Conservation (phyloP, 2,113 vertebrate species). For the Axis porcinus region DNA sequence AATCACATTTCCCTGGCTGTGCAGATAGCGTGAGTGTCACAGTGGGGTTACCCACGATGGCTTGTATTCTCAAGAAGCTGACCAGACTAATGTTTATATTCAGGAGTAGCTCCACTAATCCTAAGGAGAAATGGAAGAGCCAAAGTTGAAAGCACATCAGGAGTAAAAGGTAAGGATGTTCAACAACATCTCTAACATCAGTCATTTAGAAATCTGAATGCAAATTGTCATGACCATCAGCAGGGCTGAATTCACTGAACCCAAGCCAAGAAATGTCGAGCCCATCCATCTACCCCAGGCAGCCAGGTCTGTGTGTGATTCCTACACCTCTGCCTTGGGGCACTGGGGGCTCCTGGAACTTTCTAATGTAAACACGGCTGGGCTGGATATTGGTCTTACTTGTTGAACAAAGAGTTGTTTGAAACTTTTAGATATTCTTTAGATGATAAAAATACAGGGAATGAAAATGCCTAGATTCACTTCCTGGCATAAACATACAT, state of each 20-base stretch:
- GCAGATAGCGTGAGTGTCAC: neutral
- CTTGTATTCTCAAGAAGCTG: neutral
- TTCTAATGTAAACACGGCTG: neutral
- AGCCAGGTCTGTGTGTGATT: neutral
- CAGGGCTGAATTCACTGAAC: neutral
- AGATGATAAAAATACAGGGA: slow-evolving; percentile 28
- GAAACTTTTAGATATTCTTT: neutral
- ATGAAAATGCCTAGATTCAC: neutral
- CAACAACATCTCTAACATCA: neutral
- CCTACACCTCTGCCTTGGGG: neutral
- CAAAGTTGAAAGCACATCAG: neutral
- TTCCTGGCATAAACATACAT: neutral
- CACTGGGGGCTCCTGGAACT: neutral
- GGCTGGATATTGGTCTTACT: neutral
- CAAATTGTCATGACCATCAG: neutral
- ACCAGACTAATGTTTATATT: neutral
- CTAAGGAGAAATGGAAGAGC: neutral
- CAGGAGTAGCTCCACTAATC: neutral
- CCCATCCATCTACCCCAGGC: neutral
- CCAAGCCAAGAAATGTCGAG: neutral
- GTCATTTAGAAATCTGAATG: neutral
- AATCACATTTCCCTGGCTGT: neutral
- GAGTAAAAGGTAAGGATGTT: neutral
- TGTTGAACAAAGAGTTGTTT: slow-evolving; percentile 31
- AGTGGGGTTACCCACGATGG: neutral